Evolutionary conservation across 2,888 invertebrate species (phyloP).

Genomic region (Clanis bilineata): DNA sequence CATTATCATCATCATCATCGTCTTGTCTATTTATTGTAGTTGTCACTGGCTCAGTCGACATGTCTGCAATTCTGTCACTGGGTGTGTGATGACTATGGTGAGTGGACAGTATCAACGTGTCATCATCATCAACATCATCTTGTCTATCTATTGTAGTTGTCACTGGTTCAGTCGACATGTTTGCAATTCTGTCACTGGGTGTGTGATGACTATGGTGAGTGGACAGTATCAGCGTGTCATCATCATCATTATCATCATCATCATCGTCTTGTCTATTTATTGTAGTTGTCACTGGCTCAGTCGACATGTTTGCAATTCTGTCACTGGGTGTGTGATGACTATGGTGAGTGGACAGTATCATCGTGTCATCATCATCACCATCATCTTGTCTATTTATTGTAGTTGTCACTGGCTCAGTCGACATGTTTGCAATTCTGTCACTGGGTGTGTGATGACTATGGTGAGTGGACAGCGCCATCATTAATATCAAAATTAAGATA

Average conservation of each 20-base stretch:
- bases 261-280: too few relatives aligned
- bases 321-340: slow-evolving; percentile 15
- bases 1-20: background rate
- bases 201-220: slow-evolving; percentile 15
- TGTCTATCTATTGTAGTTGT: slow-evolving; percentile 1
- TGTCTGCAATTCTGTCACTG: slow-evolving; percentile 16
- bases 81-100: slow-evolving; percentile 10
- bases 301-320: background rate
- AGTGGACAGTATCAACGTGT: background rate
- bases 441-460: background rate
- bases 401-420: background rate
- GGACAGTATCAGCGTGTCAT: background rate
- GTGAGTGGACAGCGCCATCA: background rate
- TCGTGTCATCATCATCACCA: background rate
- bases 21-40: slow-evolving; percentile 13
- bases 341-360: background rate
- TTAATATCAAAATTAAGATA: too few relatives aligned
- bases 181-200: slow-evolving; percentile 24
- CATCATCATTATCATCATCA: too few relatives aligned
- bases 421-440: background rate
- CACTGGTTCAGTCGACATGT: slow-evolving; percentile 20
- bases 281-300: background rate
- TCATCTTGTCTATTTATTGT: background rate
- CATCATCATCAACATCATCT: background rate
- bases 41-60: slow-evolving; percentile 17